A percentile compares a stretch with the other conserved stretches of the same genome.
phyloP scores from a whole-genome alignment of 2,113 vertebrate species.

The Proteles cristata region DNA sequence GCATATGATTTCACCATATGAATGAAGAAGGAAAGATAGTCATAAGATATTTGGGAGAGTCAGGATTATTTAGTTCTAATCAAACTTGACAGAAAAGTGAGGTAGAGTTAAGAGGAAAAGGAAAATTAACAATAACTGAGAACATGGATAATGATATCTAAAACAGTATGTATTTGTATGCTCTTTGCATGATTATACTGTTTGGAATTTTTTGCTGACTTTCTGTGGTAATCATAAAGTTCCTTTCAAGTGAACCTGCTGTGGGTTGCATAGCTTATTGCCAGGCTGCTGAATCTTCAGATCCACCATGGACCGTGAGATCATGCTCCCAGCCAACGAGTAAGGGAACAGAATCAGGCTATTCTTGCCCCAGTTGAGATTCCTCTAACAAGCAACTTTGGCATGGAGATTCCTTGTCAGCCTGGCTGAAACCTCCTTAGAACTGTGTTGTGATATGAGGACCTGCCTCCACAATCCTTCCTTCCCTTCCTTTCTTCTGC shows the following conservation, averaged over 20 bases:
- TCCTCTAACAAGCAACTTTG: background rate
- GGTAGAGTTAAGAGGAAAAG: background rate
- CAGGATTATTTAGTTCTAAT: constrained; percentile 2
- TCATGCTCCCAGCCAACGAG: background rate
- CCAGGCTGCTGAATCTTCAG: background rate
- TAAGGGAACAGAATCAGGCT: background rate
- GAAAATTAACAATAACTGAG: background rate
- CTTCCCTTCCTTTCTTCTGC: background rate
- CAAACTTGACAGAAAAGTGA: background rate
- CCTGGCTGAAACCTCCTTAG: background rate
- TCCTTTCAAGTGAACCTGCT: background rate
- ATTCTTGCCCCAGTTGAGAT: background rate
- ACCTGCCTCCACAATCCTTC: background rate
- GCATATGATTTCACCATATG: background rate
- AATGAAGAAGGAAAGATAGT: background rate
- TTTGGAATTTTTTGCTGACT: background rate
- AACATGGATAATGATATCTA: background rate
- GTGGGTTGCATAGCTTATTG: background rate
- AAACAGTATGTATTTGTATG: background rate
- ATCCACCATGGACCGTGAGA: background rate
- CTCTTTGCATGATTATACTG: background rate
- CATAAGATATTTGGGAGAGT: background rate
- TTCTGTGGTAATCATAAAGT: background rate
- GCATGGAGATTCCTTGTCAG: background rate
- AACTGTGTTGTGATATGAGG: background rate